Evolutionary conservation across 2,113 vertebrate genomes (phyloP).

Genomic region (Dissostichus mawsoni): DNA sequence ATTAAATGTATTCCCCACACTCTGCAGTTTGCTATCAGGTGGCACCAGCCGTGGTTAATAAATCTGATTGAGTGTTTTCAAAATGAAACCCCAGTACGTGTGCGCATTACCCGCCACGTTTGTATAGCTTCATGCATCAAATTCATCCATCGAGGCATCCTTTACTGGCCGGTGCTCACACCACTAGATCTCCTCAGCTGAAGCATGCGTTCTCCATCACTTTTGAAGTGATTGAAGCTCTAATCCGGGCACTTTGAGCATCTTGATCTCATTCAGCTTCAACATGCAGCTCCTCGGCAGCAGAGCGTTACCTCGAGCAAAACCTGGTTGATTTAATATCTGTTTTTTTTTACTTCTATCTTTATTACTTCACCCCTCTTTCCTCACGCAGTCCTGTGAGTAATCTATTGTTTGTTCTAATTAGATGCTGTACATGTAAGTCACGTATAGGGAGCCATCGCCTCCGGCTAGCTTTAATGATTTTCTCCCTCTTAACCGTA

Average conservation of each 20-base stretch:
- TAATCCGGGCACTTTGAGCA: background rate
- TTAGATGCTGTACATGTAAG: constrained; percentile 42
- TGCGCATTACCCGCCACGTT: background rate
- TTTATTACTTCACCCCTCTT: background rate
- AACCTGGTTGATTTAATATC: constrained; percentile 31
- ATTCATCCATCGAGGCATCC: background rate
- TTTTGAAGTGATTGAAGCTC: background rate
- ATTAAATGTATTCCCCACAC: too few relatives aligned
- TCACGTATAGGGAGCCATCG: constrained; percentile 15
- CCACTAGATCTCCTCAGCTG: background rate
- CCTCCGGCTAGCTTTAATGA: constrained; percentile 52
- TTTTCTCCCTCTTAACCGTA: constrained; percentile 40
- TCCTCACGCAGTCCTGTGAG: constrained; percentile 17
- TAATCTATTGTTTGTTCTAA: constrained; percentile 52
- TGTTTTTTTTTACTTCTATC: background rate
- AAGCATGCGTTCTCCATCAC: background rate
- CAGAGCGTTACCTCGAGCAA: constrained; percentile 22
- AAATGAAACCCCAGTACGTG: too few relatives aligned
- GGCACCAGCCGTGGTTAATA: too few relatives aligned
- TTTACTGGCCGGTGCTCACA: background rate
- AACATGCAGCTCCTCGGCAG: background rate
- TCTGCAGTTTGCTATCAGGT: too few relatives aligned
- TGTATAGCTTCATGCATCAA: background rate
- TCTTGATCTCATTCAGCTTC: background rate
- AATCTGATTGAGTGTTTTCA: too few relatives aligned